These are phyloP conservation scores for Xyrauchen texanus DNA, from an alignment of 2,113 vertebrate genomes.

Conservation along the genomic window DNA sequence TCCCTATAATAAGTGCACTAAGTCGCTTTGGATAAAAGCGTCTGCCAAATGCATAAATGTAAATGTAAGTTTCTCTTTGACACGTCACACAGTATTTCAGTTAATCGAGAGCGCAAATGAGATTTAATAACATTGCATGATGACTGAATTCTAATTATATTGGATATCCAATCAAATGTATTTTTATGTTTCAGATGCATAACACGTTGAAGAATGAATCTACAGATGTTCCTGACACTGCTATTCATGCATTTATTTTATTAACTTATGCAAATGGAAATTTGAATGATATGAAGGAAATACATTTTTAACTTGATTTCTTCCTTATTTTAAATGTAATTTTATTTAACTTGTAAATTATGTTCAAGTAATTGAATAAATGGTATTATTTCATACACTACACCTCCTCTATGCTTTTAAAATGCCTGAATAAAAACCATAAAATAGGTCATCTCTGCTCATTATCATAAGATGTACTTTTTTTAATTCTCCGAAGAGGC, in stretches of 20 bases:
- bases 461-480: not conserved
- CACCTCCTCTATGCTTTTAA: not conserved
- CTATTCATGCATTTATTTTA: conserved; percentile 1
- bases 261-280: not conserved
- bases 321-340: not conserved
- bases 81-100: too few species aligned
- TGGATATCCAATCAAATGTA: not conserved
- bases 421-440: not conserved
- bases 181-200: conserved; percentile 40
- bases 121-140: too few species aligned
- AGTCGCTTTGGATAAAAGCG: too few species aligned
- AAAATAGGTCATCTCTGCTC: not conserved
- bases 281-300: not conserved
- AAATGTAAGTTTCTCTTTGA: too few species aligned
- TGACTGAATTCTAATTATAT: too few species aligned
- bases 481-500: not conserved
- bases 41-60: too few species aligned
- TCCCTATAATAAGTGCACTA: too few species aligned
- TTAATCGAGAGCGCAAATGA: too few species aligned
- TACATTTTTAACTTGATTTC: not conserved
- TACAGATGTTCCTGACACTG: conserved; percentile 21
- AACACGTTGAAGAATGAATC: not conserved
- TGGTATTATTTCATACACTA: not conserved
- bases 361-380: conserved; percentile 42
- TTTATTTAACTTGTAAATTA: conserved; percentile 51